Conservation (phyloP, 2,888 invertebrate species). For the Gasteruption jaculator region DNA sequence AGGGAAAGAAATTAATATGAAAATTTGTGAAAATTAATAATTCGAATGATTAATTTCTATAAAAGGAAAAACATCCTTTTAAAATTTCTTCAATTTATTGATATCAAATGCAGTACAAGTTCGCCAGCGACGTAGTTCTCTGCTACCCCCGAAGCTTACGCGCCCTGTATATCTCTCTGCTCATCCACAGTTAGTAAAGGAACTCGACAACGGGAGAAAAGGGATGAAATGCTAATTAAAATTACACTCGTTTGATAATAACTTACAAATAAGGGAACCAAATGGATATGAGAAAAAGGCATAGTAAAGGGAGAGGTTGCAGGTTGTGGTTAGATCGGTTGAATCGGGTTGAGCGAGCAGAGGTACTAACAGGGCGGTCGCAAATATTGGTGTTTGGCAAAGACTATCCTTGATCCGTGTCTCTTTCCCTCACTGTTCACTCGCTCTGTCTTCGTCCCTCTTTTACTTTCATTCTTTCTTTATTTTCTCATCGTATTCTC, state of each 20-base stretch:
- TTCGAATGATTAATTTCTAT: too few relatives aligned
- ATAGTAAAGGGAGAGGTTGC: constrained; percentile 21
- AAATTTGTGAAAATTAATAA: too few relatives aligned
- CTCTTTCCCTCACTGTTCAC: constrained; percentile 41
- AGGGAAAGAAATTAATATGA: too few relatives aligned
- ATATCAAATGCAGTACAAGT: too few relatives aligned
- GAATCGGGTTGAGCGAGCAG: constrained; percentile 45
- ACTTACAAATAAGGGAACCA: background rate
- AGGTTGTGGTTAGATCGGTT: constrained; percentile 43
- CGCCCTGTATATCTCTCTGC: too few relatives aligned
- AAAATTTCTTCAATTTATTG: too few relatives aligned
- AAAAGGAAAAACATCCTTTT: too few relatives aligned
- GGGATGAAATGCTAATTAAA: constrained; percentile 10
- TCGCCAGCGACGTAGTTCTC: too few relatives aligned
- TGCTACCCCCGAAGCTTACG: too few relatives aligned
- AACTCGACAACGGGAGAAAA: constrained; percentile 16
- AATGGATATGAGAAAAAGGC: constrained; percentile 13
- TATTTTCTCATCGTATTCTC: constrained; percentile 1
- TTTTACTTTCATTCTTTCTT: constrained; percentile 24
- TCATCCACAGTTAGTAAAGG: constrained; percentile 1
- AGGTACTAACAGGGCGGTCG: constrained; percentile 50
- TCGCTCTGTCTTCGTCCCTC: constrained; percentile 22
- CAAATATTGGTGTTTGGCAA: constrained; percentile 53
- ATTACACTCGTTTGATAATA: too few relatives aligned
- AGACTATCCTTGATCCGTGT: constrained; percentile 50